Base-by-base conservation (phyloP, 1,140 invertebrate species). In the Gonatopus flavifemur region DNA sequence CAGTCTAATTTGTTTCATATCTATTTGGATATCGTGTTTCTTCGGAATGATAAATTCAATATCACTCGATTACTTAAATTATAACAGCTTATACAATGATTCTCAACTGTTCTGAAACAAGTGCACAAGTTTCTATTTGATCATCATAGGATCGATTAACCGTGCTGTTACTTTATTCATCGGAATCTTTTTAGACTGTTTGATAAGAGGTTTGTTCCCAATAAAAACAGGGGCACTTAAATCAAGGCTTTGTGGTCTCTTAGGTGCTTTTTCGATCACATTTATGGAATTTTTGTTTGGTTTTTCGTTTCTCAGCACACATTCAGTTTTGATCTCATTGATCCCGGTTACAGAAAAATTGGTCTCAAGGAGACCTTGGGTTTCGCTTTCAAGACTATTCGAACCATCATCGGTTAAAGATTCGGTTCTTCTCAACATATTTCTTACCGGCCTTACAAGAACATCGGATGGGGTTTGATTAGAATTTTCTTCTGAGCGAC, bases 321-420 rank as follows among this genome's bases (percentile, higher is more conserved):
- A 57, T 52, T 72, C 64, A 16, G 71, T 73, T 51, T 54, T 70
- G 37, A 74, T 74, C 39, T 74, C 70, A 33, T 70, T 74, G 25
- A 72, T 63, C 37, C 73, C 72, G 16, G 69, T 76, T 22, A 73
- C 57, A 38, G 66, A 70, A 48, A 74, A 75, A 59, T 72, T 74
- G 28, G 66, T 76, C 52, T 69, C 65, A 50, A 70, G 57, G 37
- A 70, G 31, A 12, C 13, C 24, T 7, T 16, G 25, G 20, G 32
- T 3, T 13, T 33, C 21, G 9, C 31, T 31, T 30, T 36, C 42
- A 25, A 44, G 12, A 28, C 25, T 6, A 28, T 28, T 28, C 24
- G n/a, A n/a, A n/a, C n/a, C n/a, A n/a, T 39, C 41, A 43, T 57
- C 49, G 42, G 19, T 52, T 47, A 57, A 54, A 33, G 28, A 41